A percentile compares a stretch with the other conserved stretches of the same genome.
Conservation (phyloP, 92 coral and sea anemone species). For the Heteractis magnifica region DNA sequence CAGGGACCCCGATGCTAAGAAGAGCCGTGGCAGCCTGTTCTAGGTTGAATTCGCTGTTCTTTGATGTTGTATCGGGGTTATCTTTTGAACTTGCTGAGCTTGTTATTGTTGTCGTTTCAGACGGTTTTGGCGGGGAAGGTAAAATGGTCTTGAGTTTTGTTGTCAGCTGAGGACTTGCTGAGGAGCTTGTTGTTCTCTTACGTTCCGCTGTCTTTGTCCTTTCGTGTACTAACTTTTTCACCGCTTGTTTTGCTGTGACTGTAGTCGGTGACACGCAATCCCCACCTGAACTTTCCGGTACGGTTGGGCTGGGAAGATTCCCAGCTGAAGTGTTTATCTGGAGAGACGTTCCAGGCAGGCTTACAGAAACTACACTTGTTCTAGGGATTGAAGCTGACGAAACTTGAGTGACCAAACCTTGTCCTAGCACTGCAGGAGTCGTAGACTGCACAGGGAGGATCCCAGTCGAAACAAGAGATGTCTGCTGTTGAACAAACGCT, state of each 20-base stretch:
- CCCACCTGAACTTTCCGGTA: background rate
- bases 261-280: constrained; percentile 24
- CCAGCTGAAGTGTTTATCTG: background rate
- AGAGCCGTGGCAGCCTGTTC: constrained; percentile 97
- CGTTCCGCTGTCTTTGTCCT: constrained; percentile 84
- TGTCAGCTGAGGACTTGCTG: background rate
- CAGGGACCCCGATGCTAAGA: constrained; percentile 86
- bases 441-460: constrained; percentile 6
- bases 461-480: background rate
- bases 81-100: background rate
- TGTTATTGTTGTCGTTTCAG: background rate
- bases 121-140: constrained; percentile 26
- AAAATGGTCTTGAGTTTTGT: constrained; percentile 22
- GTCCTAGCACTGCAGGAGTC: constrained; percentile 4
- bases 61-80: constrained; percentile 4
- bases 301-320: constrained; percentile 4
- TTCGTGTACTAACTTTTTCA: constrained; percentile 82
- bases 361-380: constrained; percentile 15
- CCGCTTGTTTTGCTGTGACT: constrained; percentile 87
- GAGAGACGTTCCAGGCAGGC: constrained; percentile 4
- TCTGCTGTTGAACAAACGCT: constrained; percentile 7
- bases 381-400: constrained; percentile 6
- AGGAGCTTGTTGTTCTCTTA: constrained; percentile 33
- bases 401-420: constrained; percentile 14
- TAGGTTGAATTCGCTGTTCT: constrained; percentile 65